Percentiles rank a stretch among this genome's conserved stretches.
phyloP scores from a whole-genome alignment of 2,797 vertebrate species.

The Nyctibius grandis region DNA sequence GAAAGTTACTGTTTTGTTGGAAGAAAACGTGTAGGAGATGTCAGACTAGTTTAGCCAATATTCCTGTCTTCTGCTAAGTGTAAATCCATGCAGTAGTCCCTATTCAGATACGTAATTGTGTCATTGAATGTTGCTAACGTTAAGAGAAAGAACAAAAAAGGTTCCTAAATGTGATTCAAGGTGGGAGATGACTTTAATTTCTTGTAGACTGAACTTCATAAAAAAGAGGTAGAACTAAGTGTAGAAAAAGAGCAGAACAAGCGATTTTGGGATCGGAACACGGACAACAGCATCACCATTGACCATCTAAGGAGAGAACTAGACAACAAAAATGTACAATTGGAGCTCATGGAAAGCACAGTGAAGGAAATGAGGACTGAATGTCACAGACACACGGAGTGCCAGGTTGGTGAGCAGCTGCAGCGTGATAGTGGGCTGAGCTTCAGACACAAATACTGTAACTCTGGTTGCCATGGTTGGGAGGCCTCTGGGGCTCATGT shows the following conservation, averaged over 20 bases:
- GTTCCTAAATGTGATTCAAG: background rate
- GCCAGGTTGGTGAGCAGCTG: slow-evolving; percentile 55
- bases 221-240: slow-evolving; percentile 61
- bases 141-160: background rate
- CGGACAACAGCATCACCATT: slow-evolving; percentile 48
- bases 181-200: background rate
- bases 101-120: background rate
- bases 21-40: background rate
- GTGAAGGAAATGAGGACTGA: slow-evolving; percentile 66
- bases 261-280: slow-evolving; percentile 58
- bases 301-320: slow-evolving; percentile 65
- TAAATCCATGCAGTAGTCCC: background rate
- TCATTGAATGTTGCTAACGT: background rate
- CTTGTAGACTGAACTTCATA: slow-evolving; percentile 59
- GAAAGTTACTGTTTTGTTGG: background rate
- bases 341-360: slow-evolving; percentile 61
- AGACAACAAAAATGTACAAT: slow-evolving; percentile 52
- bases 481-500: background rate
- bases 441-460: background rate
- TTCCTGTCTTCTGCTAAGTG: background rate
- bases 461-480: background rate
- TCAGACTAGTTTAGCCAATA: background rate
- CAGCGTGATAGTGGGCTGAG: background rate
- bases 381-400: slow-evolving; percentile 59
- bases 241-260: slow-evolving; percentile 70